Conservation (phyloP, 2,797 vertebrate species). For the Peromyscus aztecus region DNA sequence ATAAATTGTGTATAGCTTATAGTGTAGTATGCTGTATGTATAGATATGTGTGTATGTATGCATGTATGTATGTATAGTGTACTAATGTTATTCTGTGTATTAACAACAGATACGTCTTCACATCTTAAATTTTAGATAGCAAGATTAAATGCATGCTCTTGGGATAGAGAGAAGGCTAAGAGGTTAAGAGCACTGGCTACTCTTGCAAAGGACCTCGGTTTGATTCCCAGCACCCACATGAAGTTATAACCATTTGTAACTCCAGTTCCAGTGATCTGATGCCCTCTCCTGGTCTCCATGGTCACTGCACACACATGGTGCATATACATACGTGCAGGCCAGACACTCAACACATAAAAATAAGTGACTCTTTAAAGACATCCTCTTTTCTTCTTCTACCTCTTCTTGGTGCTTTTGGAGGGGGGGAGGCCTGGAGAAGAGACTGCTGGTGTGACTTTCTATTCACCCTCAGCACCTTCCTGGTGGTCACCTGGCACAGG, state of each 20-base stretch:
- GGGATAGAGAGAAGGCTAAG: too few species aligned
- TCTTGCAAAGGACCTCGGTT: background rate
- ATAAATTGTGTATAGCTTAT: background rate
- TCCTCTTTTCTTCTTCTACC: background rate
- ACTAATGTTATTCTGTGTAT: background rate
- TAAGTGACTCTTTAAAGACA: background rate
- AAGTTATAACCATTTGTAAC: background rate
- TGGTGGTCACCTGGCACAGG: background rate
- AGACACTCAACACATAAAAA: background rate
- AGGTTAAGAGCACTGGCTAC: background rate
- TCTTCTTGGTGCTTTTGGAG: background rate
- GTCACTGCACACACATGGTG: background rate
- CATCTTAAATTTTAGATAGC: constrained; percentile 31
- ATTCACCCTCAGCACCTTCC: background rate
- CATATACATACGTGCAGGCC: background rate
- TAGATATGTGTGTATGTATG: background rate
- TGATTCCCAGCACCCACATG: background rate
- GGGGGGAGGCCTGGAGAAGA: background rate
- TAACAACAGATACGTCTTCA: background rate
- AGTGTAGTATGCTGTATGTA: background rate
- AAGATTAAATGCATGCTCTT: background rate
- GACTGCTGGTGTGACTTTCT: background rate
- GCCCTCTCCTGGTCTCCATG: background rate
- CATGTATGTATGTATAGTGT: background rate
- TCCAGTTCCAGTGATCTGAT: background rate